phyloP scores from a whole-genome alignment of 2,888 invertebrate species.

The Ophion slaviceki region DNA sequence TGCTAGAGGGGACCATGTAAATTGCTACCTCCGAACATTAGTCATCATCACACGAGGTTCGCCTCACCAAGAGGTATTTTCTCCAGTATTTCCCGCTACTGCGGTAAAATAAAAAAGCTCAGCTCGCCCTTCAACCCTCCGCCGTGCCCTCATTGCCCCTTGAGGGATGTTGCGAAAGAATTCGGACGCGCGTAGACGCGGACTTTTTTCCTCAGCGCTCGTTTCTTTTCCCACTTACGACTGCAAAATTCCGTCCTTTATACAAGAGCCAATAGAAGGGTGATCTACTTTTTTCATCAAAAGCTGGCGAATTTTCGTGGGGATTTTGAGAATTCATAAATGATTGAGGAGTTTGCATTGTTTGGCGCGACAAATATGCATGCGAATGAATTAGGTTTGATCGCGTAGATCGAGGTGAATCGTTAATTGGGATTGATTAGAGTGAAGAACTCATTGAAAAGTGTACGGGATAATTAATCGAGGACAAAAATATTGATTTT shows the following conservation, averaged over 20 bases:
- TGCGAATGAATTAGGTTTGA: background rate
- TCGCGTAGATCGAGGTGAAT: too few relatives aligned
- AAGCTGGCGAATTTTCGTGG: background rate
- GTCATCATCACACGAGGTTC: conserved; percentile 77
- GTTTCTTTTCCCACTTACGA: background rate
- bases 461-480: too few relatives aligned
- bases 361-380: too few relatives aligned
- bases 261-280: background rate
- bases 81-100: conserved; percentile 31
- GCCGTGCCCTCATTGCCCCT: background rate
- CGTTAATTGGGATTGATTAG: too few relatives aligned
- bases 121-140: background rate
- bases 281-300: background rate
- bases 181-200: background rate
- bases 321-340: background rate
- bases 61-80: conserved; percentile 23
- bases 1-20: conserved; percentile 72
- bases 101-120: background rate
- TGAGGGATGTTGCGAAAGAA: background rate
- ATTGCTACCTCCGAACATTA: conserved; percentile 78
- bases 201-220: background rate
- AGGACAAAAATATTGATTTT: background rate
- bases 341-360: too few relatives aligned
- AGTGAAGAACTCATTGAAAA: too few relatives aligned
- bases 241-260: background rate